Evolutionary conservation across 2,888 invertebrate genomes (phyloP), one percentile per base, ranked within the genome.

Genomic region (Philereme vetulata): DNA sequence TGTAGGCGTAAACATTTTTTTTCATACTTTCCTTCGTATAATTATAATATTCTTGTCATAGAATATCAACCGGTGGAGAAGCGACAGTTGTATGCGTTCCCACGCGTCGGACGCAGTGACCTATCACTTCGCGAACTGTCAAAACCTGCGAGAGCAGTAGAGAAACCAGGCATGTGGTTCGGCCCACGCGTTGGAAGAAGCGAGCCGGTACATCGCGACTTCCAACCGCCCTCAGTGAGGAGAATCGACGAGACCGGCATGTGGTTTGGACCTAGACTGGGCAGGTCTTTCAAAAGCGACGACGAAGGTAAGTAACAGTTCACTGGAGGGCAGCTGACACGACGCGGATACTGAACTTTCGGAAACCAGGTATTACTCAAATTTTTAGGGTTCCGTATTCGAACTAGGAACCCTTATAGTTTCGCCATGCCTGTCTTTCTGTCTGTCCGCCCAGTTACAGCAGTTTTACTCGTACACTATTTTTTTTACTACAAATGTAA

Each of bases 191-290:
- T 90, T 9, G 91, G 91, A 6, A 82, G 90, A 56, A 76, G 75
- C 34, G 85, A 78, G 6, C 5, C 71, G 36, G 5, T 7, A 21
- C 38, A 67, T 1, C 65, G 52, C 4, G 69, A 70, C 42, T 65
- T 67, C 57, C 73, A 71, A 43, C 66, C 74, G 5, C 51, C 71
- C 61, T 67, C 71, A 4, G 57, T 68, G 43, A 68, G 77, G 6
- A 77, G 77, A 36, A 65, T 68, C 0, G 84, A 86, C 40, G 71
- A 58, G 43, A 72, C 78, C 0, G 87, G 85, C n/a, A 92, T 95
- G 85, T 95, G 95, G 95, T 95, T 95, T 71, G 95, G 95, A 42
- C 95, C 95, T 0, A 86, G 95, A 46, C 85, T 95, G 33, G 95
- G 94, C 57, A 89, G 94, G 63, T 80, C 87, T 0, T 87, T 86